Base-by-base conservation (phyloP, 2,888 invertebrate species). In the Cremastobaeus sp. region DNA sequence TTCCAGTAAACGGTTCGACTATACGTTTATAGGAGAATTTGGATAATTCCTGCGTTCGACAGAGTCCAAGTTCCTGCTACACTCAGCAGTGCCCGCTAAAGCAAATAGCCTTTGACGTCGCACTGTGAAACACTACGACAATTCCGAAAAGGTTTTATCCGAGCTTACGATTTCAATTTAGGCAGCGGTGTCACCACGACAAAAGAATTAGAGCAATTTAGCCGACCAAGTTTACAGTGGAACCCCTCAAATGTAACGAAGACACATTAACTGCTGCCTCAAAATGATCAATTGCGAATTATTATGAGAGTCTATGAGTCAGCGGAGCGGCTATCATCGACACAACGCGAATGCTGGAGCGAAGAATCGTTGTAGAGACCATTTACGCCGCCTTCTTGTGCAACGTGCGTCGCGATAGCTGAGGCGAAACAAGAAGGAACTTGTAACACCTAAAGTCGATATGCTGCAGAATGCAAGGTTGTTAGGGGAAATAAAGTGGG, bases 151-250 rank as follows among this genome's bases (percentile, higher is more conserved):
- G 64, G 70, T 64, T 64, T 70, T 70, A 70, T 41, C 28, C 30
- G 64, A 57, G 62, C 62, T 70, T 70, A 64, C 55, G 55, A 50
- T 55, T 70, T 37, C 70, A 70, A 70, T 70, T 70, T 62, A 43
- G 55, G 35, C 50, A 14, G 18, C 55, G 37, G 47, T 37, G 15
- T 41, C 47, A 41, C n/a, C 9, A 17, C 12, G 25, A 12, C 17
- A 39, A 60, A 54, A 60, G 69, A 69, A 69, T 69, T 30, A 43
- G 54, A 47, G 45, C 54, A 41, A 52, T 68, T 70, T 45, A 47
- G 41, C 17, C 43, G 60, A 60, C 54, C 47, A 69, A 69, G 32
- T 45, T 54, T 45, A 60, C 68, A 54, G 54, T 50, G 15, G 35
- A 32, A 37, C 11, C 11, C 17, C n/a, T n/a, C n/a, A n/a, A n/a